Conservation (phyloP, 2,888 invertebrate genomes). For the Vandiemenella viatica region DNA sequence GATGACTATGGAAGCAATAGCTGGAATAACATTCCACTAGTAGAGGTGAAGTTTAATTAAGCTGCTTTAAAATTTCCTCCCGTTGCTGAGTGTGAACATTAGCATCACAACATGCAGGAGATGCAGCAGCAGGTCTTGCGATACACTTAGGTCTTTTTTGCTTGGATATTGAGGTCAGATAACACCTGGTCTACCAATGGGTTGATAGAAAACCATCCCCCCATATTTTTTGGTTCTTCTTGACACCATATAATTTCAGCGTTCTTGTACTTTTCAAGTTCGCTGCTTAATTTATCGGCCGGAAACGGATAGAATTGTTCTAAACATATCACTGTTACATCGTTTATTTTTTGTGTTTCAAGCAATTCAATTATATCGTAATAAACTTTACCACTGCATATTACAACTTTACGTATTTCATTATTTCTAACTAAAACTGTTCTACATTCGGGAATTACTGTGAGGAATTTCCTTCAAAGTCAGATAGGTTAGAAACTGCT, state of each 20-base stretch:
- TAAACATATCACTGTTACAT: neutral
- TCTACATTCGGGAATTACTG: neutral
- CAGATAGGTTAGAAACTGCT: neutral
- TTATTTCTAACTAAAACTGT: neutral
- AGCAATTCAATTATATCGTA: neutral
- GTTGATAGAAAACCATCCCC: conserved; percentile 1
- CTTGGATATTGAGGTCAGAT: neutral
- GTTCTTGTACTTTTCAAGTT: neutral
- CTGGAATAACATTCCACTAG: neutral
- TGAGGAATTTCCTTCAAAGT: neutral
- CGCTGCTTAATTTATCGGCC: neutral
- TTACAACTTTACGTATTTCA: neutral
- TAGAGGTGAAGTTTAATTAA: neutral
- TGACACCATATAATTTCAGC: no score
- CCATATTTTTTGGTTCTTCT: conserved; percentile 2
- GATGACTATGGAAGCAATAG: neutral
- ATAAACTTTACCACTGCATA: conserved; percentile 3
- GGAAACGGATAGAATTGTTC: conserved; percentile 4
- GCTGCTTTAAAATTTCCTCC: neutral
- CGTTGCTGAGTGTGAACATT: neutral
- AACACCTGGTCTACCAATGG: neutral
- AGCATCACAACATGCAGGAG: neutral
- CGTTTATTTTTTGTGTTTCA: neutral
- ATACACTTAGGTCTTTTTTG: neutral
- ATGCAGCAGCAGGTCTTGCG: neutral